These are phyloP conservation scores for Amitus sp. DNA, from an alignment of 2,888 invertebrate genomes.

Conservation along the genomic window DNA sequence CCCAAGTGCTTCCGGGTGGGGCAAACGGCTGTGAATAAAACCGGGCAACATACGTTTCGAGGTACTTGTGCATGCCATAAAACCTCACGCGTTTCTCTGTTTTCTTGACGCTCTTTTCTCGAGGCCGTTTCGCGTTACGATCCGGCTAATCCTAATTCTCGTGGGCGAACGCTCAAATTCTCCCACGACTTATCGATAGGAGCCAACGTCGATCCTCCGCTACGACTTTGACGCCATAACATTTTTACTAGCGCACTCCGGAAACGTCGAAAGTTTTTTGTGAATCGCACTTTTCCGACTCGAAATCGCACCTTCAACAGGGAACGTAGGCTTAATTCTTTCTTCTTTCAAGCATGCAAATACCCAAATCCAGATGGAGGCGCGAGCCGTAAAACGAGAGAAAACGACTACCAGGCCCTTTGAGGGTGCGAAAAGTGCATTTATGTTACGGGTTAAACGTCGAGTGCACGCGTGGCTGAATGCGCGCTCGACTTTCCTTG, in stretches of 20 bases:
- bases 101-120: conserved; percentile 27
- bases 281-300: no score
- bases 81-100: conserved; percentile 30
- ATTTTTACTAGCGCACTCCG: no score
- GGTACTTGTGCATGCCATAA: conserved; percentile 30
- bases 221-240: no score
- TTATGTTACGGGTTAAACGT: neutral
- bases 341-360: neutral
- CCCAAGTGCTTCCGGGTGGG: conserved; percentile 22
- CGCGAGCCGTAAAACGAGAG: neutral
- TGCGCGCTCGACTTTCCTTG: neutral
- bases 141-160: no score
- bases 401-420: neutral
- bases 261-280: no score
- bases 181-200: neutral
- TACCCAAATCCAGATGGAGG: neutral
- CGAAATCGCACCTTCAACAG: no score
- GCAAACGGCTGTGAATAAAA: conserved; percentile 31
- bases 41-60: conserved; percentile 22
- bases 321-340: no score
- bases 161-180: no score
- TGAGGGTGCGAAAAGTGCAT: neutral
- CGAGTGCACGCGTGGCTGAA: neutral
- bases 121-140: conserved; percentile 21
- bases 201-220: neutral